Percentiles rank a stretch among this genome's conserved stretches.
Evolutionary conservation across 37 sponge, comb jelly and placozoan species (phyloP).

Genomic region (Lycopodina hypogea): DNA sequence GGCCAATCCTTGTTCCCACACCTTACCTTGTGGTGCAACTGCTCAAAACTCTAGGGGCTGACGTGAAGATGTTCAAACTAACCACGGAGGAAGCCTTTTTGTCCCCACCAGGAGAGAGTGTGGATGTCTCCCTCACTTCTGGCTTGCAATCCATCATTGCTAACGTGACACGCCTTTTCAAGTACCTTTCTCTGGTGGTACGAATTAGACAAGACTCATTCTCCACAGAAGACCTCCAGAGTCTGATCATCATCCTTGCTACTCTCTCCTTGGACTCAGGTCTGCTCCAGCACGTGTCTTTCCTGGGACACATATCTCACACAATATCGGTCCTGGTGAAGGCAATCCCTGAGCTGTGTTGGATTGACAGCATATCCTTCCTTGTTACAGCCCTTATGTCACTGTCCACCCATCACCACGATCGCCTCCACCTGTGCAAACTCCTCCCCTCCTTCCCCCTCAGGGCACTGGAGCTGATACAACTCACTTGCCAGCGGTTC

Average conservation of each 20-base stretch:
- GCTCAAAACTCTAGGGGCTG: conserved; percentile 19
- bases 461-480: not conserved
- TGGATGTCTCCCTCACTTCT: not conserved
- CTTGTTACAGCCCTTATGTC: not conserved
- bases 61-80: not conserved
- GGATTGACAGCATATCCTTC: not conserved
- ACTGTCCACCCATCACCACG: conserved; percentile 15
- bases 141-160: not conserved
- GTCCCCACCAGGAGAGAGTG: not conserved
- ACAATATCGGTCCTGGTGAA: not conserved
- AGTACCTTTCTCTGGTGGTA: not conserved
- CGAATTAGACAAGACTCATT: not conserved
- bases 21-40: not conserved
- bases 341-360: not conserved
- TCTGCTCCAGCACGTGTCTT: not conserved
- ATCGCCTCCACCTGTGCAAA: conserved; percentile 14
- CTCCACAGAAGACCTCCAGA: not conserved
- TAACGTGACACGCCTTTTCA: conserved; percentile 1
- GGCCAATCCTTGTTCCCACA: not conserved
- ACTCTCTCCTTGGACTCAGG: conserved; percentile 13
- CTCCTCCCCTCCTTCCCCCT: not conserved
- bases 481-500: not conserved
- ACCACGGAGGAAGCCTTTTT: not conserved
- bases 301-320: not conserved
- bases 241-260: not conserved